Evolutionary conservation across 2,888 invertebrate species (phyloP), one percentile per base, ranked within the genome.

Genomic region (Alviniconcha strummeri): DNA sequence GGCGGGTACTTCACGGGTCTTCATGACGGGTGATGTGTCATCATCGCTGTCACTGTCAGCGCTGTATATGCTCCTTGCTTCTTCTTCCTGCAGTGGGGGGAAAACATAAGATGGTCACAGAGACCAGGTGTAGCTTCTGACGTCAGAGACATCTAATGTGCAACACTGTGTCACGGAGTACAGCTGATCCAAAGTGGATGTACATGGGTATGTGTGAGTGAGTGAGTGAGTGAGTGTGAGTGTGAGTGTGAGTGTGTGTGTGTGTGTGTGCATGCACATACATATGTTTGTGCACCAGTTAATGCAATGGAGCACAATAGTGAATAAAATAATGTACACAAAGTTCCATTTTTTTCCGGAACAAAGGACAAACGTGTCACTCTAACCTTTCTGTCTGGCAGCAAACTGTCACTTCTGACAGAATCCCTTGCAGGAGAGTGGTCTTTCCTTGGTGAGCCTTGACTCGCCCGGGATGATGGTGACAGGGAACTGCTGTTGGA

Each of bases 1-100:
- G 2, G 89, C 85, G 15, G 84, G 83, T 56, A 89, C 86, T 78
- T 87, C 88, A 13, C 80, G 78, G n/a, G 87, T 86, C 80, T 86
- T 88, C 80, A 84, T 86, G 54, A 88, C 83, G 71, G 88, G 85
- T 67, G 86, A 78, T 9, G 83, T 15, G 13, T 89, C 88, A 79
- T 87, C 86, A 74, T 85, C 87, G 71, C 83, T 85, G 76, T 88
- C 87, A 83, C 83, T 83, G 77, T 85, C 87, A n/a, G 74, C 71
- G 67, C 75, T 82, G 69, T 81, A 71, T 71, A 82, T 83, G 71
- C 83, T 84, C 64, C 75, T 72, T 7, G 75, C 82, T 55, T 83
- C 83, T 64, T 86, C 86, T n/a, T 84, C 84, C 36, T 80, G 19
- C 56, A 81, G 4, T 36, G 36, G 36, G 36, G 36, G 36, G 36